A percentile compares a stretch with the other conserved stretches of the same genome.
Evolutionary conservation across 2,797 vertebrate genomes (phyloP).

Genomic region (Crenichthys baileyi): DNA sequence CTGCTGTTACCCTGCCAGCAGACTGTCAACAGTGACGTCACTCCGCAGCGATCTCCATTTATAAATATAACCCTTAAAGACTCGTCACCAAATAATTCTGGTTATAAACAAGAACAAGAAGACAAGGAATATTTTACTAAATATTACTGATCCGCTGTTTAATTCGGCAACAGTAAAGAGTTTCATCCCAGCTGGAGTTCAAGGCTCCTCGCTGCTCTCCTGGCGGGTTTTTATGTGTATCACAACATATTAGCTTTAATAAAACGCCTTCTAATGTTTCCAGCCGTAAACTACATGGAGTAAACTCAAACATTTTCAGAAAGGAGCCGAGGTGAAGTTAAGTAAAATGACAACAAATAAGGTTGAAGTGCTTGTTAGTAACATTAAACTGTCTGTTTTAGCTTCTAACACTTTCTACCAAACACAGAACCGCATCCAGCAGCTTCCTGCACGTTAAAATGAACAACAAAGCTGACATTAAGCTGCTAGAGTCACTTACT

Average conservation of each 20-base stretch:
- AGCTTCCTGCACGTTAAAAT: fast-evolving
- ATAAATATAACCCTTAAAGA: neutral
- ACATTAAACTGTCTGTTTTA: fast-evolving
- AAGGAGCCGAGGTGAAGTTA: neutral
- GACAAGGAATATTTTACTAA: fast-evolving
- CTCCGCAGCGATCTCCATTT: neutral
- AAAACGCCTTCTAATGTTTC: neutral
- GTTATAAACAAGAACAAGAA: fast-evolving
- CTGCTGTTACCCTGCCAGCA: slow-evolving; percentile 42
- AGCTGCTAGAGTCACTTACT: slow-evolving; percentile 35
- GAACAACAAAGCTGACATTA: fast-evolving
- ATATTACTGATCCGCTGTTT: fast-evolving
- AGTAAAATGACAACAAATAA: neutral
- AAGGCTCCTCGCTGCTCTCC: neutral
- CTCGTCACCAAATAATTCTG: fast-evolving
- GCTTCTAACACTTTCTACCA: fast-evolving
- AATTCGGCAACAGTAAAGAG: neutral
- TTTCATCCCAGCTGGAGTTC: neutral
- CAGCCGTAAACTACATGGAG: neutral
- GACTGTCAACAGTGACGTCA: slow-evolving; percentile 10
- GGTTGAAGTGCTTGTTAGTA: fast-evolving
- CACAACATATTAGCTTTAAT: neutral
- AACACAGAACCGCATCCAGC: fast-evolving
- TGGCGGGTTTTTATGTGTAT: neutral
- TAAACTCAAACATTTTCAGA: neutral